Base-by-base conservation (phyloP, 2,797 vertebrate genomes). In the Melanotaenia trifasciata region DNA sequence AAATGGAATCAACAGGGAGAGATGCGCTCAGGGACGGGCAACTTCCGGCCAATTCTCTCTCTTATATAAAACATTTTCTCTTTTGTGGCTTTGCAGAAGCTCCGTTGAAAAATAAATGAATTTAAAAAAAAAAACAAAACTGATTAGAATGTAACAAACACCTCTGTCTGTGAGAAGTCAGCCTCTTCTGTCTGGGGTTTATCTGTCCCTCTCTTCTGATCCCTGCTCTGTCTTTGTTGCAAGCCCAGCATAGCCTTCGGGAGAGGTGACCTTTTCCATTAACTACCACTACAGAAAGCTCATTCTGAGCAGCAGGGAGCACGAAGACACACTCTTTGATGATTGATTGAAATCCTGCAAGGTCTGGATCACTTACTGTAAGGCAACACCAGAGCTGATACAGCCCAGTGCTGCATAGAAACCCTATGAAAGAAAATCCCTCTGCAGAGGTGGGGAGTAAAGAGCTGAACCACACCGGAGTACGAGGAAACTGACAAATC, bases 231-330 rank as follows among this genome's bases (percentile, higher is more conserved):
- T 64, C 80, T 87, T 88, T 85, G 74, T 81, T 64, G 69, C 24
- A 8, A 76, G 58, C 40, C 58, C 64, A 24, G 58, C 74, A 58
- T 54, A 64, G 84, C 78, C 85, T 83, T 22, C 30, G 74, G 72
- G 84, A 83, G 84, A 89, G 84, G 91, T 91, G 91, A 94, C 91
- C 91, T 94, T 93, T 94, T 89, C 86, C 88, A 88, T 90, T 90
- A 87, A 87, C 83, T 71, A 78, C 76, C 80, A 72, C 88, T 81
- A 89, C 83, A 89, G 85, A 88, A 83, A 78, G 85, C 78, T 90
- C 83, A 86, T 91, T 93, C 82, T 87, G 80, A 87, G 84, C 88
- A 76, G 85, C 78, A 6, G 86, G 78, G 77, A 83, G 84, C 50
- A 9, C 68, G 22, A 73, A 84, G 43, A 80, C 84, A 74, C 83